Base-by-base conservation (phyloP, 1,140 invertebrate species). In the Drosophila bipectinata region DNA sequence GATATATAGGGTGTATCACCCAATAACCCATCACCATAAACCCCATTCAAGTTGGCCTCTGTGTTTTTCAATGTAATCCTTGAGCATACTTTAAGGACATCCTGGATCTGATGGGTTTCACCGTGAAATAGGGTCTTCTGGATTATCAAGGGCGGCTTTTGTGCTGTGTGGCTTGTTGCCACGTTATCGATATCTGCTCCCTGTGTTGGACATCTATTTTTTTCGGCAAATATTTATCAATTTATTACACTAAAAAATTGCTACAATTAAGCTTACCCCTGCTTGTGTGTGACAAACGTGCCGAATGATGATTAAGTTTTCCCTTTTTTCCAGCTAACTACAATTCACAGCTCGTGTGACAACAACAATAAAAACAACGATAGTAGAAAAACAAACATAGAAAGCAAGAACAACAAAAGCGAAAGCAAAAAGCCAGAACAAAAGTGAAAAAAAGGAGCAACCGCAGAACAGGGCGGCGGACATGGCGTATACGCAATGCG, bases 221-320 rank as follows among this genome's bases (percentile, higher is more conserved):
- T 87, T 82, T 80, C 55, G 75, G 63, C 78, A 82, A 88, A 88
- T 88, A 88, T 88, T 88, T 88, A 87, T 87, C 83, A 77, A 87
- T 87, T 79, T 82, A 88, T 88, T 82, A 59, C 72, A 63, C 78
- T 82, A 76, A 88, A 88, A 87, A 87, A 87, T 79, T 82, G 82
- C 75, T 63, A 78, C 78, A 87, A 87, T 87, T 87, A 87, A 63
- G 51, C 49, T 39, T n/a, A 30, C 15, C n/a, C 7, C 10, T 15
- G 28, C 30, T 30, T 57, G 49, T 60, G 69, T 56, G 45, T 41
- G n/a, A 57, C 73, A 79, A 84, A 84, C 77, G 81, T 85, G 77
- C 73, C 81, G 62, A 71, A 87, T 67, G 48, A 80, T 85, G 81
- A 85, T 85, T 85, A 85, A 85, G 79, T 77, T 82, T 68, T 60